Conservation (phyloP, 2,888 invertebrate genomes). For the Julus scandinavius region DNA sequence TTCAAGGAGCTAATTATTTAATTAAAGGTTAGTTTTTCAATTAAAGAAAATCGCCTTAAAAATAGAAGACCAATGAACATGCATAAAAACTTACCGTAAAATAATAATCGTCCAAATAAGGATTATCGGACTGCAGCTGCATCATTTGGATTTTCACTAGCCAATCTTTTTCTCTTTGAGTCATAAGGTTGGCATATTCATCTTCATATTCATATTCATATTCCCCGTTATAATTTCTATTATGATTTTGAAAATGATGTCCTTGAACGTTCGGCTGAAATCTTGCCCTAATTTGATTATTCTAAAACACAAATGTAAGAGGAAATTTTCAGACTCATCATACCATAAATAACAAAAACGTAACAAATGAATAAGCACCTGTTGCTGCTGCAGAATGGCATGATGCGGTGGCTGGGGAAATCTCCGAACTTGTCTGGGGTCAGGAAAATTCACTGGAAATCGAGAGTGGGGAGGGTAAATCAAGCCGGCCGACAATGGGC, state of each 20-base stretch:
- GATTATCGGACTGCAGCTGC: slow-evolving; percentile 93
- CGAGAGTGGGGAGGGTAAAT: slow-evolving; percentile 1
- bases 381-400: slow-evolving; percentile 4
- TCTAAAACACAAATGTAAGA: slow-evolving; percentile 35
- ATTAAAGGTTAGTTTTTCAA: no score
- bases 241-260: slow-evolving; percentile 43
- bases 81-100: slow-evolving; percentile 76
- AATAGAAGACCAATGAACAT: no score
- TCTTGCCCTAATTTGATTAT: slow-evolving; percentile 47
- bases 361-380: not conserved
- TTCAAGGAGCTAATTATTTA: no score
- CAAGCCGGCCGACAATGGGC: slow-evolving; percentile 7
- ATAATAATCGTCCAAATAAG: slow-evolving; percentile 97
- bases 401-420: slow-evolving; percentile 21
- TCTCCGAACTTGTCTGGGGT: slow-evolving; percentile 47
- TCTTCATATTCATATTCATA: no score
- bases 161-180: slow-evolving; percentile 94
- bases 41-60: no score
- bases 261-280: slow-evolving; percentile 45
- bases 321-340: not conserved
- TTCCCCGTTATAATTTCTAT: slow-evolving; percentile 49
- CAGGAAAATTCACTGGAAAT: slow-evolving; percentile 41
- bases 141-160: slow-evolving; percentile 93
- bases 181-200: slow-evolving; percentile 93
- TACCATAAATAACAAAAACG: not conserved